A percentile compares a stretch with the other conserved stretches of the same genome.
Evolutionary conservation across 2,888 invertebrate genomes (phyloP).

Genomic region (Patella depressa): DNA sequence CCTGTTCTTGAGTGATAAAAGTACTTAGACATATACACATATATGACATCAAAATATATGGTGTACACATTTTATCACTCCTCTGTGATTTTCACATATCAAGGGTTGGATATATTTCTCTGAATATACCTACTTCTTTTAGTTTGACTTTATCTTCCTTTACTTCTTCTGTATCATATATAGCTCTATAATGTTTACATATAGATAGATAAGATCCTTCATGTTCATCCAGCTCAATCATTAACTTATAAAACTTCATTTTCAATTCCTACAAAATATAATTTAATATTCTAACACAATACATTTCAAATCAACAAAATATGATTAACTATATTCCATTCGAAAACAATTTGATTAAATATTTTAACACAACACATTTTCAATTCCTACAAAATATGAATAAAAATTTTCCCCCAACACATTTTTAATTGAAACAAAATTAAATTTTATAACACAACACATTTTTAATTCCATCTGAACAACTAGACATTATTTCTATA

Average conservation of each 20-base stretch:
- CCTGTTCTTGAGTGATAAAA: no score
- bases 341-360: neutral
- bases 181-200: slow-evolving; percentile 95
- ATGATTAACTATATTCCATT: neutral
- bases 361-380: slow-evolving; percentile 73
- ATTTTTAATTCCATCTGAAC: slow-evolving; percentile 77
- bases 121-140: slow-evolving; percentile 71
- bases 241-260: slow-evolving; percentile 82
- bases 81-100: no score
- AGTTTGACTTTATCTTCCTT: slow-evolving; percentile 78
- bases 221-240: slow-evolving; percentile 96
- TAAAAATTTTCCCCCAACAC: neutral
- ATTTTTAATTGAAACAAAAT: no score
- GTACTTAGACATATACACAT: no score
- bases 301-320: neutral
- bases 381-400: slow-evolving; percentile 72
- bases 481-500: neutral
- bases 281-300: neutral
- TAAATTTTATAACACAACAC: neutral
- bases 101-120: no score
- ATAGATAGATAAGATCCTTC: slow-evolving; percentile 93
- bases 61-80: no score
- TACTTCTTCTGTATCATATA: slow-evolving; percentile 85
- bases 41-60: no score
- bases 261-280: slow-evolving; percentile 75